Percentiles rank a stretch among this genome's conserved stretches.
Conservation (phyloP, 2,113 vertebrate species). For the Trochalopteron elliotii region DNA sequence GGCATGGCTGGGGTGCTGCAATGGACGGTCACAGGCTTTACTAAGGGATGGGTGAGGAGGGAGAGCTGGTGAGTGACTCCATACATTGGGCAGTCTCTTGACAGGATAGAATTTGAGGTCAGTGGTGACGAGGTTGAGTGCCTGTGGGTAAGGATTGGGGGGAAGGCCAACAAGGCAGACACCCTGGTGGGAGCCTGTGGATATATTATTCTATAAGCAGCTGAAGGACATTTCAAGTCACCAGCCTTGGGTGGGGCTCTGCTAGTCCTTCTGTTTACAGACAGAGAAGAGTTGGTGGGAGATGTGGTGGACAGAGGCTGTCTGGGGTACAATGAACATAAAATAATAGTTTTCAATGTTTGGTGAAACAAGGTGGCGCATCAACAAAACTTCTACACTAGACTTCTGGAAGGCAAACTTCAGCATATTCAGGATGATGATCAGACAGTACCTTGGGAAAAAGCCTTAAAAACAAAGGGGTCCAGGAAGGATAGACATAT, state of each 20-base stretch:
- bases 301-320: rapidly evolving
- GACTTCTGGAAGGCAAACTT: background rate
- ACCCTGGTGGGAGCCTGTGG: background rate
- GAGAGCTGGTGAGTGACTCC: no score
- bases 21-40: background rate
- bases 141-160: background rate
- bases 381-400: background rate
- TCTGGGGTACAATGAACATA: background rate
- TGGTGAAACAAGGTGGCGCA: background rate
- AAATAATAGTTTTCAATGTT: background rate
- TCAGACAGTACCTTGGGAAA: background rate
- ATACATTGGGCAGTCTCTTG: background rate
- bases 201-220: background rate
- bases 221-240: background rate
- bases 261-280: background rate
- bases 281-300: background rate
- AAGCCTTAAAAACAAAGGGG: background rate
- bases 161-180: background rate
- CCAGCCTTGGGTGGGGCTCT: background rate
- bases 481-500: background rate
- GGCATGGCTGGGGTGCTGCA: background rate
- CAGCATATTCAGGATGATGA: background rate
- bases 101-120: background rate
- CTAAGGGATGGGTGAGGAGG: background rate
- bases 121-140: background rate